Evolutionary conservation across 2,113 vertebrate genomes (phyloP), one percentile per base, ranked within the genome.

Genomic region (Callaeas wilsoni): DNA sequence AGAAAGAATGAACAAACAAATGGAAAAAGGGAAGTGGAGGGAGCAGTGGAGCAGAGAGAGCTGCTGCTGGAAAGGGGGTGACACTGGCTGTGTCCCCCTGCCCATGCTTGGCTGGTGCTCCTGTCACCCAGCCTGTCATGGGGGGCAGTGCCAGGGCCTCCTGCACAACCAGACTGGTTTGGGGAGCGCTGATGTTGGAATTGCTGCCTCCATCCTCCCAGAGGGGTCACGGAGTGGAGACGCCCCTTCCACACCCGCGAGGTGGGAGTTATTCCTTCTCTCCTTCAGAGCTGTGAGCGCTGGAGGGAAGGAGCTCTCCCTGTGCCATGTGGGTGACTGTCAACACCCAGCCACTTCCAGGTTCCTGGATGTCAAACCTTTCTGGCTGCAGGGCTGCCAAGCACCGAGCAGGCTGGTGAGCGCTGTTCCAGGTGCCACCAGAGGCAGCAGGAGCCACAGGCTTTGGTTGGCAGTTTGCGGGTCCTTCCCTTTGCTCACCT

Each of bases 1-100:
- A 94, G 89, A 35, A 79, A 67, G 84, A 90, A 95, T 67, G 95
- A 97, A 81, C 90, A 92, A 96, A 93, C 90, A 94, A 94, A 89
- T 56, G 94, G 90, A 96, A 93, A 89, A 84, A 92, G 56, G 46
- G 46, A 27, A 65, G 35, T 47, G 26, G 63, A 53, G 56, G 44
- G 69, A 78, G 44, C 2, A 50, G 59, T 7, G 39, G 64, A 65
- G 67, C 59, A 39, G 71, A 35, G 47, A 0, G 39, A 33, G 80
- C 39, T 78, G 75, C 35, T 12, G 64, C 26, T 30, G 21, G 64
- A 10, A 55, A 62, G 17, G 13, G 46, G 42, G 33, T 37, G 30
- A 39, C 0, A 4, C 8, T 29, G 63, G 33, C 70, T 2, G 0
- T 17, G 57, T 49, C 91, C 91, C 69, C 6, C 30, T 47, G 79